Conservation (phyloP, 2,113 vertebrate genomes). For the Corynorhinus townsendii region DNA sequence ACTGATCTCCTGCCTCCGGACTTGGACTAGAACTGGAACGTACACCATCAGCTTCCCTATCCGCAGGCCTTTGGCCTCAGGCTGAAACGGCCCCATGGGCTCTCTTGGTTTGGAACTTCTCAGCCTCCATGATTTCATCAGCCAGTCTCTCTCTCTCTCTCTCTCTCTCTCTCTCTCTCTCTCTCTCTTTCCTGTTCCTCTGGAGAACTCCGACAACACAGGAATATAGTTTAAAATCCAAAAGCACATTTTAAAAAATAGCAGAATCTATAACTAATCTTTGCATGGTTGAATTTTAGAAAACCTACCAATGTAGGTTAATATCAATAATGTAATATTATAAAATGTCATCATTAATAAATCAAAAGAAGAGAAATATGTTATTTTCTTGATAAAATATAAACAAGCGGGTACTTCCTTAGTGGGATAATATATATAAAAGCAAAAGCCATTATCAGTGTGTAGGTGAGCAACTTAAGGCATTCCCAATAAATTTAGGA, state of each 20-base stretch:
- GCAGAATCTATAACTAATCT: background rate
- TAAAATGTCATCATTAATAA: background rate
- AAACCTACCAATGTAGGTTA: background rate
- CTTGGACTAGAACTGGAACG: background rate
- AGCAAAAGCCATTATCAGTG: background rate
- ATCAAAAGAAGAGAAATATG: background rate
- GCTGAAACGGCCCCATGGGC: background rate
- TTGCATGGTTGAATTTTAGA: background rate
- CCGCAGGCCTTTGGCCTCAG: background rate
- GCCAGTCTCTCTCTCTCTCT: background rate
- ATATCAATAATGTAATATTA: conserved; percentile 12
- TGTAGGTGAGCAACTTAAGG: background rate
- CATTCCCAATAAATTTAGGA: background rate
- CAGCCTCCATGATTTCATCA: background rate
- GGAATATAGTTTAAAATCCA: background rate
- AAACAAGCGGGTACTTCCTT: background rate
- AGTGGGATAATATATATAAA: background rate
- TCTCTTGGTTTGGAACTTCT: background rate
- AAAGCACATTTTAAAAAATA: background rate
- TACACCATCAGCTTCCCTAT: background rate
- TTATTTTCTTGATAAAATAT: conserved; percentile 14
- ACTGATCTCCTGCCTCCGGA: background rate
- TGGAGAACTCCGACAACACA: background rate
- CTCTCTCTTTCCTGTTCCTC: background rate
- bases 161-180: background rate